These are phyloP conservation scores for Aethina tumida DNA, from an alignment of 1,140 invertebrate genomes.

Conservation along the genomic window DNA sequence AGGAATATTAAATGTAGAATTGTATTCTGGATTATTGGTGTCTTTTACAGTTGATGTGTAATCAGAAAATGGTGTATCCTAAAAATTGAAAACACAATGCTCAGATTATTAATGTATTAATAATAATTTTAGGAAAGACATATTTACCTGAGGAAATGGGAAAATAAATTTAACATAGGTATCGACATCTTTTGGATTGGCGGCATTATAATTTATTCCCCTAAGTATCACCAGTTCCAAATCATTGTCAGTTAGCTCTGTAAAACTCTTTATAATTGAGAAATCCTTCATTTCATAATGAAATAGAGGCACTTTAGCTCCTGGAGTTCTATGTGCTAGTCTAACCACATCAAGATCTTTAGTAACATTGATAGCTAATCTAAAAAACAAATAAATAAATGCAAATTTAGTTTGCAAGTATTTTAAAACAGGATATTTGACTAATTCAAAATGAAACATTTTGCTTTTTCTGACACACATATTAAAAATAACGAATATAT, in stretches of 20 bases:
- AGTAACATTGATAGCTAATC: slow-evolving; percentile 69
- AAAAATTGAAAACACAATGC: slow-evolving; percentile 19
- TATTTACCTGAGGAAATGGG: slow-evolving; percentile 73
- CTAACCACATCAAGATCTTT: slow-evolving; percentile 83
- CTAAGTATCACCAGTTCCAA: slow-evolving; percentile 78
- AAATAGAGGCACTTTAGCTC: slow-evolving; percentile 71
- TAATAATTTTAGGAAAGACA: slow-evolving; percentile 1
- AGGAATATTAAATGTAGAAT: slow-evolving; percentile 63
- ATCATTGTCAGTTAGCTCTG: slow-evolving; percentile 85
- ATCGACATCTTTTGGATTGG: slow-evolving; percentile 80
- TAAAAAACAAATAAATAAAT: slow-evolving; percentile 43
- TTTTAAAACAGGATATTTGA: background rate
- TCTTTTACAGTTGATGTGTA: slow-evolving; percentile 71
- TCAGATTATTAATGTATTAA: background rate
- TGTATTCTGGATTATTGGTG: slow-evolving; percentile 83
- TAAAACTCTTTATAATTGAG: slow-evolving; percentile 85
- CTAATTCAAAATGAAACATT: background rate
- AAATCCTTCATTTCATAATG: slow-evolving; percentile 89
- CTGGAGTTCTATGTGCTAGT: slow-evolving; percentile 51
- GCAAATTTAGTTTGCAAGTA: background rate
- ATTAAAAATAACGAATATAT: too few relatives aligned
- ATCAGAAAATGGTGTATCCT: slow-evolving; percentile 70
- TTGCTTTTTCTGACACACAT: too few relatives aligned
- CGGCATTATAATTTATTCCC: slow-evolving; percentile 79
- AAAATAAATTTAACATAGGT: slow-evolving; percentile 93